A percentile compares a stretch with the other conserved stretches of the same genome.
These are phyloP conservation scores for Lordiphosa collinella DNA, from an alignment of 1,140 invertebrate genomes.

Conservation along the genomic window DNA sequence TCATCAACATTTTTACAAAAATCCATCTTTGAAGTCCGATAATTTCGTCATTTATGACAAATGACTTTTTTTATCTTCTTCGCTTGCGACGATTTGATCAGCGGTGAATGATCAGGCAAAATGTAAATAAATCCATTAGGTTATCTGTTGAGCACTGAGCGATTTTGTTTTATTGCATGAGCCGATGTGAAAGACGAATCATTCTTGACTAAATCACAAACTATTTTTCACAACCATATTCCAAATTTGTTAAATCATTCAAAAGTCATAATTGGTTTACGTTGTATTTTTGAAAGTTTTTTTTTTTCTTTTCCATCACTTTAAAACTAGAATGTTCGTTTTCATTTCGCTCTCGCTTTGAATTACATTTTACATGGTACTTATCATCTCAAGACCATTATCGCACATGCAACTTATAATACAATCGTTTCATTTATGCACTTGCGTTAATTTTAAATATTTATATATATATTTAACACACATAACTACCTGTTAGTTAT, in stretches of 20 bases:
- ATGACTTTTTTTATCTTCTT: no score
- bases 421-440: constrained; percentile 68
- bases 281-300: constrained; percentile 63
- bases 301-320: constrained; percentile 74
- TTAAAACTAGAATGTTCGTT: constrained; percentile 62
- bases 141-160: no score
- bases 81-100: no score
- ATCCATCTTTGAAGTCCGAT: no score
- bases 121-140: no score
- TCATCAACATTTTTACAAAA: no score
- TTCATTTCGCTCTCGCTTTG: constrained; percentile 7
- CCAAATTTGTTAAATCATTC: background rate
- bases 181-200: no score
- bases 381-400: constrained; percentile 45
- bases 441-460: constrained; percentile 64
- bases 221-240: no score
- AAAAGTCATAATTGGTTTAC: constrained; percentile 7
- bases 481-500: constrained; percentile 72
- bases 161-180: no score
- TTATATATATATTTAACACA: constrained; percentile 66
- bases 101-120: no score
- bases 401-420: constrained; percentile 70
- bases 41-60: no score
- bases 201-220: no score
- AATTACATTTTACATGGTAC: constrained; percentile 9